A percentile compares a stretch with the other conserved stretches of the same genome.
Evolutionary conservation across 2,888 invertebrate species (phyloP).

Genomic region (Hipparchia semele): DNA sequence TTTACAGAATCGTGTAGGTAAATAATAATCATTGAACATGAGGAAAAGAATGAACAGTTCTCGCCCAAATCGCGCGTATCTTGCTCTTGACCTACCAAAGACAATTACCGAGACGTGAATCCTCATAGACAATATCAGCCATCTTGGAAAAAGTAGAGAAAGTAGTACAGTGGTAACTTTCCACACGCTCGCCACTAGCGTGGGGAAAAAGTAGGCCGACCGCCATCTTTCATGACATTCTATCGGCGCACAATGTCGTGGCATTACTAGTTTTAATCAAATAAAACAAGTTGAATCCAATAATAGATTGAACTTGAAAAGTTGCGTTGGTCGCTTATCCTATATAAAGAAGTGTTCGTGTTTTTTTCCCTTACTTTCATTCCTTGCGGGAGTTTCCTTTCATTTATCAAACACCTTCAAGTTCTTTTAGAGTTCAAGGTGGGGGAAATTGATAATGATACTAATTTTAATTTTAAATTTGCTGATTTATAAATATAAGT

Average conservation of each 20-base stretch:
- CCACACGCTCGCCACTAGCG: constrained; percentile 73
- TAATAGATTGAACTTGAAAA: constrained; percentile 2
- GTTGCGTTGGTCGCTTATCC: not conserved
- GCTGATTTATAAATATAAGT: too few relatives aligned
- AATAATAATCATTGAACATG: not conserved
- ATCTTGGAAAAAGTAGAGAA: constrained; percentile 82
- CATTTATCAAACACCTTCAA: not conserved
- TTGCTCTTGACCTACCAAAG: constrained; percentile 68
- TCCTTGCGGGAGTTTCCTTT: not conserved
- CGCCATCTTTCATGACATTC: constrained; percentile 76
- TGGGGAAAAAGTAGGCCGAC: constrained; percentile 79
- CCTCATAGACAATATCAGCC: constrained; percentile 64
- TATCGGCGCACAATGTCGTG: constrained; percentile 52
- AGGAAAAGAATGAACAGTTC: not conserved
- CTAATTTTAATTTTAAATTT: not conserved
- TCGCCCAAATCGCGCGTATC: constrained; percentile 37
- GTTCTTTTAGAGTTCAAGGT: not conserved
- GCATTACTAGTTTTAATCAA: constrained; percentile 27
- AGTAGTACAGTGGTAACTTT: constrained; percentile 82
- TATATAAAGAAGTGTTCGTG: not conserved
- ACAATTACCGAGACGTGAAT: constrained; percentile 44
- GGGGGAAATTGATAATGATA: too few relatives aligned
- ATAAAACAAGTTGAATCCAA: constrained; percentile 12
- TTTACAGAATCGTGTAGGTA: too few relatives aligned
- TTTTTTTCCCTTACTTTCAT: not conserved